These are phyloP conservation scores for Oryzias melastigma DNA, from an alignment of 2,113 vertebrate species.

Conservation along the genomic window DNA sequence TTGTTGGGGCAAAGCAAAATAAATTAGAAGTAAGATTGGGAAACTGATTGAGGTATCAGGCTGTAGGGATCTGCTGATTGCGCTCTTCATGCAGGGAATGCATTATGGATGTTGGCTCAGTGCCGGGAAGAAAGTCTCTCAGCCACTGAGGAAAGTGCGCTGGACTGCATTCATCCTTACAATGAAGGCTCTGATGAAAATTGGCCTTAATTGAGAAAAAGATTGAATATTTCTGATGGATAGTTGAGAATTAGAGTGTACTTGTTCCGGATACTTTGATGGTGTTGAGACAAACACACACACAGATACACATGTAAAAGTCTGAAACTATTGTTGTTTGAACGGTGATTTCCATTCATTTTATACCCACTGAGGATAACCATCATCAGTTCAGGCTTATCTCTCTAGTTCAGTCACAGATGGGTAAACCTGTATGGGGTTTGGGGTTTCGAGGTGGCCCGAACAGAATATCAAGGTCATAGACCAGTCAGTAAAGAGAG, in stretches of 20 bases:
- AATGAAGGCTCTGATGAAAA: slow-evolving; percentile 14
- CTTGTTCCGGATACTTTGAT: background rate
- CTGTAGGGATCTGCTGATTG: slow-evolving; percentile 46
- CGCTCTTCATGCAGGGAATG: slow-evolving; percentile 43
- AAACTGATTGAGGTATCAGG: slow-evolving; percentile 48
- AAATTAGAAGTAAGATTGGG: slow-evolving; percentile 57
- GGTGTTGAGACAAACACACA: background rate
- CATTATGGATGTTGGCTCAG: slow-evolving; percentile 44
- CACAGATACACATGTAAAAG: too few species aligned
- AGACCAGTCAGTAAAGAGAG: too few species aligned
- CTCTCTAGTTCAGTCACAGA: too few species aligned
- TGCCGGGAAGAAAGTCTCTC: slow-evolving; percentile 26
- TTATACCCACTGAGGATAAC: too few species aligned
- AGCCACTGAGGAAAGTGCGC: slow-evolving; percentile 8
- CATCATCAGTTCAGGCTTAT: too few species aligned
- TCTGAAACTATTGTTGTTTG: too few species aligned
- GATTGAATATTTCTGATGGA: slow-evolving; percentile 16
- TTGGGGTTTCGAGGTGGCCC: too few species aligned
- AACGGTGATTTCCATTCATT: too few species aligned
- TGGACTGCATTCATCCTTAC: background rate
- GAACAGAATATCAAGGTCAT: too few species aligned
- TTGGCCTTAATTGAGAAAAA: slow-evolving; percentile 22
- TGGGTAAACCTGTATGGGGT: too few species aligned
- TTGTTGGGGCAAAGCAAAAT: slow-evolving; percentile 46
- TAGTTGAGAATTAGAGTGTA: background rate